phyloP scores from a whole-genome alignment of 2,888 invertebrate species.

The Sphecodes monilicornis region DNA sequence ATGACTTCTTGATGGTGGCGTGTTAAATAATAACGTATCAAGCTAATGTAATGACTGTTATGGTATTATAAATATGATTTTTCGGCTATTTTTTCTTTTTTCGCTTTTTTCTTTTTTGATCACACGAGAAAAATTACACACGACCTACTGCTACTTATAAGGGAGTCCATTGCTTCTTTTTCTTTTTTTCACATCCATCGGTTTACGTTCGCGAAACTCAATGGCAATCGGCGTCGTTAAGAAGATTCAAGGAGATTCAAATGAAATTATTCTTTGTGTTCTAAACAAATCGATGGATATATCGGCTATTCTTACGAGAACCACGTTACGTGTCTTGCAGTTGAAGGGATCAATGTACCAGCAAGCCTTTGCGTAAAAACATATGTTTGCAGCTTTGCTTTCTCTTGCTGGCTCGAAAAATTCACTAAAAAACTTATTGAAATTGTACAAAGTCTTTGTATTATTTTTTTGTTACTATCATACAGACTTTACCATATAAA shows the following conservation, averaged over 20 bases:
- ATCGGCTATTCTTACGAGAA: conserved; percentile 63
- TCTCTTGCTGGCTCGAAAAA: conserved; percentile 43
- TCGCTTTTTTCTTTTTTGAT: conserved; percentile 50
- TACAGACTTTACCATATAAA: conserved; percentile 66
- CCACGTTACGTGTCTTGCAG: conserved; percentile 60
- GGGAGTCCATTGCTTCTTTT: conserved; percentile 59
- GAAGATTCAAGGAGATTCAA: conserved; percentile 14
- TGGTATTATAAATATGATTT: conserved; percentile 69
- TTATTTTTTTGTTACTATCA: conserved; percentile 38
- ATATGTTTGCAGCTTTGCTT: conserved; percentile 24
- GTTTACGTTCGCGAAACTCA: conserved; percentile 55
- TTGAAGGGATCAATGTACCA: conserved; percentile 67
- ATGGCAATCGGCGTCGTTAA: conserved; percentile 34
- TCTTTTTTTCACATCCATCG: conserved; percentile 49
- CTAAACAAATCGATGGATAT: conserved; percentile 60
- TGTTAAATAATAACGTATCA: conserved; percentile 69
- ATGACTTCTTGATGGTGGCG: conserved; percentile 55
- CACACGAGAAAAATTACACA: conserved; percentile 74
- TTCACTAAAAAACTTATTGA: conserved; percentile 53
- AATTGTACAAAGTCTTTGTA: conserved; percentile 56
- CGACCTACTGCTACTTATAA: conserved; percentile 65
- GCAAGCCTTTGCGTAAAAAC: conserved; percentile 48
- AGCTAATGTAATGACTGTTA: conserved; percentile 69
- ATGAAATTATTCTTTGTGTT: conserved; percentile 52
- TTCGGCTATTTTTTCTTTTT: conserved; percentile 21